A percentile compares a stretch with the other conserved stretches of the same genome.
Conservation (phyloP, 2,797 vertebrate species). For the Hyperoplus lanceolatus region DNA sequence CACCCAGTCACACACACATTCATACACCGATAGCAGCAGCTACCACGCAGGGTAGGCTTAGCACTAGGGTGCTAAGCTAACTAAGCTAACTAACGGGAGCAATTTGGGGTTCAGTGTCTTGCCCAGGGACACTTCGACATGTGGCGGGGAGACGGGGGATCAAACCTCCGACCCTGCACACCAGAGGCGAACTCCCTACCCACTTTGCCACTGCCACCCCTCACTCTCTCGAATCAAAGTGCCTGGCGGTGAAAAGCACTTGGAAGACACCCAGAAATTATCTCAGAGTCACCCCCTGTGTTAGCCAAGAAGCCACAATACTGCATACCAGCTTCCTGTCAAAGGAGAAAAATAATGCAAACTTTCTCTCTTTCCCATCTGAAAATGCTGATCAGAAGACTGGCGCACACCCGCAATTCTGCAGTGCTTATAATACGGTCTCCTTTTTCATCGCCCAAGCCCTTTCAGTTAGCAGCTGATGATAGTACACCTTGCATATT, state of each 20-base stretch:
- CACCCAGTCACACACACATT: no score
- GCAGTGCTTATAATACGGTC: slow-evolving; percentile 56
- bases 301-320: slow-evolving; percentile 74
- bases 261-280: slow-evolving; percentile 75
- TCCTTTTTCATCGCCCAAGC: slow-evolving; percentile 75
- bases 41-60: no score
- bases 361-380: slow-evolving; percentile 69
- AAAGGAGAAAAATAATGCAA: slow-evolving; percentile 74
- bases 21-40: no score
- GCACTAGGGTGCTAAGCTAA: no score
- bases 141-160: no score
- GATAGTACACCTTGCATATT: slow-evolving; percentile 48
- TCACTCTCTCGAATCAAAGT: slow-evolving; percentile 71
- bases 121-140: no score
- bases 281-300: slow-evolving; percentile 72
- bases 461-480: slow-evolving; percentile 53
- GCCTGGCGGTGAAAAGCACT: slow-evolving; percentile 49
- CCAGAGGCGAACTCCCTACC: no score
- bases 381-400: slow-evolving; percentile 78
- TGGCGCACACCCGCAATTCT: slow-evolving; percentile 43
- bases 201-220: no score
- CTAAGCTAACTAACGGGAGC: no score
- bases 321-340: slow-evolving; percentile 80
- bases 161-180: no score
- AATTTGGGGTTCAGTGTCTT: no score